phyloP scores from a whole-genome alignment of 2,113 vertebrate genomes.

The Coptodon bakossiorum region DNA sequence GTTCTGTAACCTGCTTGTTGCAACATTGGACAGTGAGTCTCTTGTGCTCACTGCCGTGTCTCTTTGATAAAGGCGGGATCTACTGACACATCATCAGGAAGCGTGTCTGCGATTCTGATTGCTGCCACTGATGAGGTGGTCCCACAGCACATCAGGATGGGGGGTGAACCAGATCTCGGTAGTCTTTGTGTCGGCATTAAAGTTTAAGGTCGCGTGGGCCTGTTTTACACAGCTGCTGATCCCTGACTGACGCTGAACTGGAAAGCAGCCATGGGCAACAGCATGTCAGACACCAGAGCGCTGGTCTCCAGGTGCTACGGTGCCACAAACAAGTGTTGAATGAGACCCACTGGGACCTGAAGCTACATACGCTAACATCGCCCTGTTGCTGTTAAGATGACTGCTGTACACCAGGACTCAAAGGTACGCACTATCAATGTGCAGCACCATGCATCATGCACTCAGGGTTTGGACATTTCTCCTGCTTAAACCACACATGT shows the following conservation, averaged over 20 bases:
- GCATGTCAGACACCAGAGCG: conserved; percentile 65
- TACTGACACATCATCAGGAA: neutral
- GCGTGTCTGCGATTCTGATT: neutral
- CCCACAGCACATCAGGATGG: conserved; percentile 40
- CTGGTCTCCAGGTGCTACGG: conserved; percentile 59
- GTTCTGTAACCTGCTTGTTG: conserved; percentile 5
- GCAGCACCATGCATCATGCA: neutral
- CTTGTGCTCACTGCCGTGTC: conserved; percentile 7
- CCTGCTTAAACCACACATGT: neutral
- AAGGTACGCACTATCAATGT: neutral
- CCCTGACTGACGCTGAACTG: conserved; percentile 57
- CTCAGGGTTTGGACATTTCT: neutral
- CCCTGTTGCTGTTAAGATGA: conserved; percentile 20
- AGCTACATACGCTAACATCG: conserved; percentile 50
- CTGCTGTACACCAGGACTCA: conserved; percentile 21
- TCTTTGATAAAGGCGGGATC: neutral
- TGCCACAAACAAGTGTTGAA: conserved; percentile 62
- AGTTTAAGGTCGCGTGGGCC: conserved; percentile 67
- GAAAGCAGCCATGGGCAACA: conserved; percentile 74
- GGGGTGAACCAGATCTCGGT: neutral
- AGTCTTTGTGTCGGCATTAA: conserved; percentile 69
- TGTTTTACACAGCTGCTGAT: conserved; percentile 53
- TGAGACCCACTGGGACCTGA: conserved; percentile 54
- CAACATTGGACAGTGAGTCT: conserved; percentile 28
- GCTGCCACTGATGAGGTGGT: conserved; percentile 10